phyloP scores from a whole-genome alignment of 2,888 invertebrate species.

The Agrilus cyanescens region DNA sequence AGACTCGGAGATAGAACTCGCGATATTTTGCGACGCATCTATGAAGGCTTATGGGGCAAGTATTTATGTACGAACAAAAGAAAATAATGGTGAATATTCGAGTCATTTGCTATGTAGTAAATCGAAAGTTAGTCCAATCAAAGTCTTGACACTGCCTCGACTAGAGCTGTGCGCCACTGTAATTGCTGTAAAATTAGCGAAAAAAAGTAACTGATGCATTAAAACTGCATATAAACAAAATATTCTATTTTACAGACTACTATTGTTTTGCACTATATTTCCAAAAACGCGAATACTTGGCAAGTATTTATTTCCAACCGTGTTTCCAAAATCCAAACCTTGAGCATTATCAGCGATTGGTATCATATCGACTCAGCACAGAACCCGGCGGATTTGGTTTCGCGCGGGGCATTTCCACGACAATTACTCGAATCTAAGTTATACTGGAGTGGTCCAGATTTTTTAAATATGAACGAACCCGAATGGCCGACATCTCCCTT shows the following conservation, averaged over 20 bases:
- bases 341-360: not conserved
- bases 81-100: not conserved
- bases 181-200: not conserved
- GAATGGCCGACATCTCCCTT: no score
- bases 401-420: no score
- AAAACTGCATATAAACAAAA: not conserved
- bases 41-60: not conserved
- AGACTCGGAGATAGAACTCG: not conserved
- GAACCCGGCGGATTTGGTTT: not conserved
- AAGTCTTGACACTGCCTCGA: not conserved
- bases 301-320: not conserved
- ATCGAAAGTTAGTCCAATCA: not conserved
- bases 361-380: not conserved
- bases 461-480: no score
- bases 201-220: not conserved
- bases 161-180: not conserved
- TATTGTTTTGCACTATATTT: not conserved
- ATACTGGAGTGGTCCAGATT: no score
- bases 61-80: not conserved
- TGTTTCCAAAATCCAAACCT: not conserved
- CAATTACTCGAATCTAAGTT: no score
- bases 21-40: not conserved
- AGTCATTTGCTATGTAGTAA: not conserved
- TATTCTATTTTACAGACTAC: not conserved
- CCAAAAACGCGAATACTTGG: not conserved